Percentiles rank a stretch among this genome's conserved stretches.
These are phyloP conservation scores for Betta splendens DNA, from an alignment of 2,797 vertebrate genomes.

Conservation along the genomic window DNA sequence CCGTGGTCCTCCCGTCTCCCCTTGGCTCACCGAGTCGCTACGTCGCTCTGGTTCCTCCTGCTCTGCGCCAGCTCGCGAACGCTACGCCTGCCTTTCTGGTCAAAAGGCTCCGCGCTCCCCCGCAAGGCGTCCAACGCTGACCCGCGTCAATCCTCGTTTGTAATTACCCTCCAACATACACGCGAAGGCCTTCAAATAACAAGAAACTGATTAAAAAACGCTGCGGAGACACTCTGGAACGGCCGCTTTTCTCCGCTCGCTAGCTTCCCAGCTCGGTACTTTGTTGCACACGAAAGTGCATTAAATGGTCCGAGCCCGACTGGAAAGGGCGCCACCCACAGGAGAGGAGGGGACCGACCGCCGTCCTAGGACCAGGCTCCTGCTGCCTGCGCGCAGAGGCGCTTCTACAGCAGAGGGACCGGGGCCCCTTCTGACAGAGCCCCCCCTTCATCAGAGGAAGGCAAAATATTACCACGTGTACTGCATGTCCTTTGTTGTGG, in stretches of 20 bases:
- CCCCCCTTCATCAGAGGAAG: too few species aligned
- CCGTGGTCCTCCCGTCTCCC: constrained; percentile 65
- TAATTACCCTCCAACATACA: neutral
- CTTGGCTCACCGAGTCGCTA: constrained; percentile 51
- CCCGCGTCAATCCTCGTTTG: constrained; percentile 3
- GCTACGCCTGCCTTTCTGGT: constrained; percentile 33
- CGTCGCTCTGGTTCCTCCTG: constrained; percentile 36
- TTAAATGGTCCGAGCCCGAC: constrained; percentile 23
- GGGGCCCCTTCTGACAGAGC: too few species aligned
- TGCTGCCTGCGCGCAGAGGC: constrained; percentile 14
- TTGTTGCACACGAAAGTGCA: constrained; percentile 70
- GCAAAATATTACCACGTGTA: too few species aligned
- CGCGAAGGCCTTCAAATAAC: neutral
- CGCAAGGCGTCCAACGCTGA: constrained; percentile 28
- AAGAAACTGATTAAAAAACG: neutral
- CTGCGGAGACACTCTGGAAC: constrained; percentile 18
- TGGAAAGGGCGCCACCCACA: constrained; percentile 48
- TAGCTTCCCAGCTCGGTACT: constrained; percentile 62
- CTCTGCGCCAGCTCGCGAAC: constrained; percentile 46
- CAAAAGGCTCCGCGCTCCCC: constrained; percentile 40
- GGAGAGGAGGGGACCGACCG: constrained; percentile 67
- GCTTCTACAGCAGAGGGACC: too few species aligned
- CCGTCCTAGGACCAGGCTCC: neutral
- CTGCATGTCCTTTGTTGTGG: too few species aligned
- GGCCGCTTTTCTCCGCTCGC: constrained; percentile 36